Percentiles rank a stretch among this genome's conserved stretches.
phyloP scores from a whole-genome alignment of 2,113 vertebrate genomes.

The Aptenodytes patagonicus region DNA sequence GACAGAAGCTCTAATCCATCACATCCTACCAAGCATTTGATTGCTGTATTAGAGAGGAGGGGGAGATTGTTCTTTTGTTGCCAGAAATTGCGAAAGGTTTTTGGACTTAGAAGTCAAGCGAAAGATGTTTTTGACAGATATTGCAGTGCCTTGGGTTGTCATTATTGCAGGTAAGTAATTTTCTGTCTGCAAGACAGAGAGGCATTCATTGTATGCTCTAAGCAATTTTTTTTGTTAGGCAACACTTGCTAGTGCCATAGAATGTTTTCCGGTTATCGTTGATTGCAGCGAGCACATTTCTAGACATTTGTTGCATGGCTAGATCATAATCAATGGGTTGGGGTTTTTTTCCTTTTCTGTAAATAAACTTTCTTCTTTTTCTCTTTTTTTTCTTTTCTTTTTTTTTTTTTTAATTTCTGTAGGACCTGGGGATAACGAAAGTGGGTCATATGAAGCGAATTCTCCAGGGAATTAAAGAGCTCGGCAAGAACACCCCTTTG shows the following conservation, averaged over 20 bases:
- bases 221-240: not conserved
- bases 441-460: constrained; percentile 99
- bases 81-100: not conserved
- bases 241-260: not conserved
- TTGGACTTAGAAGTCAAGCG: not conserved
- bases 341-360: not conserved
- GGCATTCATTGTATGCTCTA: not conserved
- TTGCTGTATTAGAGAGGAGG: constrained; percentile 44
- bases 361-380: constrained; percentile 21
- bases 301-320: constrained; percentile 4
- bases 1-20: not conserved
- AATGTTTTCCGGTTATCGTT: not conserved
- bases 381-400: not conserved
- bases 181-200: not conserved
- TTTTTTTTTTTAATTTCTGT: not conserved
- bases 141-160: not conserved
- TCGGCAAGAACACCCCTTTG: constrained; percentile 82
- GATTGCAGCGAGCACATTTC: not conserved
- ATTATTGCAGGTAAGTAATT: constrained; percentile 31
- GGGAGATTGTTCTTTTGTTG: constrained; percentile 44
- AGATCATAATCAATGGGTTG: not conserved
- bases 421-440: constrained; percentile 99
- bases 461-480: constrained; percentile 99
- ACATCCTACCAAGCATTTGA: not conserved
- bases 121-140: not conserved